These are phyloP conservation scores for Neogale vison DNA, from an alignment of 2,113 vertebrate species.

Conservation along the genomic window DNA sequence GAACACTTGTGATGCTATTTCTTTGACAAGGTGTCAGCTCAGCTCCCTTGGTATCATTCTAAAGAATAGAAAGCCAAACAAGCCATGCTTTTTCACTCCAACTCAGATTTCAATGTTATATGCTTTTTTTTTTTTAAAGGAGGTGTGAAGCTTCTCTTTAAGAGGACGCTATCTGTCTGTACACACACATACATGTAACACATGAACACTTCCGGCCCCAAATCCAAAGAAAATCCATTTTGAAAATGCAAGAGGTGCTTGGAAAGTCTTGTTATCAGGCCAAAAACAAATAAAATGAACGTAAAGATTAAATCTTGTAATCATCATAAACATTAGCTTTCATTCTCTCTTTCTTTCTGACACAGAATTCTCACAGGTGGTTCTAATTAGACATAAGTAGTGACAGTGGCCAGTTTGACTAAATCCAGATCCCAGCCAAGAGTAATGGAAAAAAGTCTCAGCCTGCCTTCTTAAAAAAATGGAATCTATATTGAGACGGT, in stretches of 20 bases:
- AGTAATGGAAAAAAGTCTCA: conserved; percentile 65
- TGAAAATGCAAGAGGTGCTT: neutral
- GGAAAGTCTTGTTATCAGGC: conserved; percentile 40
- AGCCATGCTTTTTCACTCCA: neutral
- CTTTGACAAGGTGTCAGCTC: neutral
- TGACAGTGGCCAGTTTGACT: conserved; percentile 74
- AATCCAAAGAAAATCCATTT: conserved; percentile 7
- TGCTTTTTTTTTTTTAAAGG: neutral
- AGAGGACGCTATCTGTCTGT: neutral
- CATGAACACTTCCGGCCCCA: neutral
- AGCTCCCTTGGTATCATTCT: neutral
- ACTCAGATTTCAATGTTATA: neutral
- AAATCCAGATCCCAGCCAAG: conserved; percentile 64
- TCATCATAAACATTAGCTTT: conserved; percentile 33
- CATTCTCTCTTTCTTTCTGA: conserved; percentile 18
- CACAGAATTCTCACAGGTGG: conserved; percentile 67
- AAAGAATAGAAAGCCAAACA: neutral
- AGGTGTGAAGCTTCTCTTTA: neutral
- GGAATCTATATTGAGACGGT: conserved; percentile 64
- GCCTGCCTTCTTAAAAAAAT: conserved; percentile 48
- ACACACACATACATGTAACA: neutral
- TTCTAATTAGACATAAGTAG: conserved; percentile 74
- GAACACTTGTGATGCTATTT: neutral
- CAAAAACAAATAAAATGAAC: neutral
- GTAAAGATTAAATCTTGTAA: conserved; percentile 39